Evolutionary conservation across 2,888 invertebrate genomes (phyloP).

Genomic region (Meganola albula): DNA sequence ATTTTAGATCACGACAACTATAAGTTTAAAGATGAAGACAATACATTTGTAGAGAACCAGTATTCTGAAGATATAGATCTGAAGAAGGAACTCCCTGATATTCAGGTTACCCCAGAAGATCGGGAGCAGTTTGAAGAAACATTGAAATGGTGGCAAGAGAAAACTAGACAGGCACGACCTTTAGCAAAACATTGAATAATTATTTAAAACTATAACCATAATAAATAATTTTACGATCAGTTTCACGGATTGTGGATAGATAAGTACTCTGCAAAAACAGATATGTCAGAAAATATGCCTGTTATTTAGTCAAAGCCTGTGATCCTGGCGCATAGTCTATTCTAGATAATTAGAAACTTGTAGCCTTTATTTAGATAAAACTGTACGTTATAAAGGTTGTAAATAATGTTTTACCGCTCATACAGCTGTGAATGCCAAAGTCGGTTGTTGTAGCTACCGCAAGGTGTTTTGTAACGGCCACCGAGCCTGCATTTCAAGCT

Average conservation of each 20-base stretch:
- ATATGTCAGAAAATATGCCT: no score
- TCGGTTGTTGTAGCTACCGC: conserved; percentile 53
- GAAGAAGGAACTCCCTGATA: conserved; percentile 67
- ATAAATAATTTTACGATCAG: no score
- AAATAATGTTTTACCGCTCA: no score
- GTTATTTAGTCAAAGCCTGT: no score
- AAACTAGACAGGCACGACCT: conserved; percentile 55
- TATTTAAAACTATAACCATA: no score
- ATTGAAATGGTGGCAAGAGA: conserved; percentile 74
- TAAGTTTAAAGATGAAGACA: conserved; percentile 56
- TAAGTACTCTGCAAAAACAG: no score
- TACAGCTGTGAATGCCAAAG: conserved; percentile 74
- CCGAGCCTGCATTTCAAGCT: conserved; percentile 32
- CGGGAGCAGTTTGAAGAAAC: conserved; percentile 71
- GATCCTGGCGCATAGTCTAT: no score
- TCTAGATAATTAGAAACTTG: no score
- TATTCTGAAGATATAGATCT: conserved; percentile 67
- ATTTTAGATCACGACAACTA: conserved; percentile 50
- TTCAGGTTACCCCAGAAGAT: conserved; percentile 69
- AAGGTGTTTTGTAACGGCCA: conserved; percentile 72
- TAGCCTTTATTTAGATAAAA: no score
- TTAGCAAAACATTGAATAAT: conserved; percentile 37
- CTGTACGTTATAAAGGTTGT: no score
- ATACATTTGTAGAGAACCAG: conserved; percentile 52
- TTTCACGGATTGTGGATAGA: no score